Evolutionary conservation across 2,113 vertebrate genomes (phyloP).

Genomic region (Myocastor coypus): DNA sequence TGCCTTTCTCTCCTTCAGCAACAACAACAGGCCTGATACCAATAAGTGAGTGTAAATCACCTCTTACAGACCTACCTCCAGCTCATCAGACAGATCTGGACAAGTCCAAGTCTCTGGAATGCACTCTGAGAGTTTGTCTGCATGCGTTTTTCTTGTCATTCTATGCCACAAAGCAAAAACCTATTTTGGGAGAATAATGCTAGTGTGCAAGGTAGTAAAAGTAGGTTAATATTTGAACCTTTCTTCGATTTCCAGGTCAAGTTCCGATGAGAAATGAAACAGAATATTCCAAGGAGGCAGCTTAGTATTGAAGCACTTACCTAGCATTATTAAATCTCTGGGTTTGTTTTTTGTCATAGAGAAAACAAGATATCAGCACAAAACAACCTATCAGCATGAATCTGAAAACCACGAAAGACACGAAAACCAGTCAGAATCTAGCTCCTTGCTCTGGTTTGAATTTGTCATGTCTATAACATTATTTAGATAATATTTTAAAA

Average conservation of each 20-base stretch:
- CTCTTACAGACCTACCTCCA: neutral
- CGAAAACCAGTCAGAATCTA: conserved; percentile 18
- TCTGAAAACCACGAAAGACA: conserved; percentile 61
- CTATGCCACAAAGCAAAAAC: conserved; percentile 2
- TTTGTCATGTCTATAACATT: conserved; percentile 57
- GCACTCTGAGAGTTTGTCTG: neutral
- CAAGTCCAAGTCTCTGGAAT: neutral
- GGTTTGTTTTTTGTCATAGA: neutral
- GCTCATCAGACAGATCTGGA: neutral
- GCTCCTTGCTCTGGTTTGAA: conserved; percentile 69
- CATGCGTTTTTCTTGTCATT: neutral
- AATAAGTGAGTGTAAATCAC: neutral
- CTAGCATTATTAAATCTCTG: neutral
- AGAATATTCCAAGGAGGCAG: neutral
- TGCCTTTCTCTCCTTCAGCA: neutral
- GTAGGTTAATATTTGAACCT: neutral
- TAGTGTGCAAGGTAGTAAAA: neutral
- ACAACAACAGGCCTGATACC: neutral
- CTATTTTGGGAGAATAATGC: neutral
- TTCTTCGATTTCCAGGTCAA: neutral
- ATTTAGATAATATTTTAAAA: neutral
- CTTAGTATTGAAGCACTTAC: neutral
- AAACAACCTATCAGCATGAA: neutral
- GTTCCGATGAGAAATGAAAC: neutral
- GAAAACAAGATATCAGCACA: neutral